These are phyloP conservation scores for Heliconius charithonia DNA, from an alignment of 2,888 invertebrate species.

Conservation along the genomic window DNA sequence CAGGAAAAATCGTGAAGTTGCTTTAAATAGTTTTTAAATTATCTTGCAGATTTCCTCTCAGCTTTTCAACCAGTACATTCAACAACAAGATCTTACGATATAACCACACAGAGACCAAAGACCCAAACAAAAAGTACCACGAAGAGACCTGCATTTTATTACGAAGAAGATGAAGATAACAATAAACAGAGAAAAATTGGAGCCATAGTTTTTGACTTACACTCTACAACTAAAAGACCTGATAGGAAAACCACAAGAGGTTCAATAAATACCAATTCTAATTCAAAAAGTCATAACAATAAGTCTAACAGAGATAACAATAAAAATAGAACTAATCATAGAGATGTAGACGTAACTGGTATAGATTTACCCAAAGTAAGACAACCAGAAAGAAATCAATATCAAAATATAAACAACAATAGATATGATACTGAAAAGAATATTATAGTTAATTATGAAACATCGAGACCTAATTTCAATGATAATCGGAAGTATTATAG, in stretches of 20 bases:
- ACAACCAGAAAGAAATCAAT: neutral
- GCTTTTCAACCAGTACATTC: constrained; percentile 61
- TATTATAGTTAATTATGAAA: constrained; percentile 41
- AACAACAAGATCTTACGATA: constrained; percentile 43
- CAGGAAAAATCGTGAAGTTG: neutral
- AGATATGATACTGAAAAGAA: constrained; percentile 39
- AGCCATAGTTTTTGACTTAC: constrained; percentile 9
- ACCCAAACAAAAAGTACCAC: constrained; percentile 39
- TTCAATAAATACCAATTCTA: constrained; percentile 41
- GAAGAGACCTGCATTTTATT: neutral
- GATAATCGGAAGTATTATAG: constrained; percentile 47
- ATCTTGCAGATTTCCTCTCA: constrained; percentile 65
- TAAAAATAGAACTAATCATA: constrained; percentile 26
- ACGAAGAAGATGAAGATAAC: neutral
- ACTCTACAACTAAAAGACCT: constrained; percentile 52
- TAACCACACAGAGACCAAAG: constrained; percentile 46
- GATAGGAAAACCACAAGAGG: constrained; percentile 49
- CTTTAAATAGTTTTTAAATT: neutral
- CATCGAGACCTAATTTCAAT: constrained; percentile 29
- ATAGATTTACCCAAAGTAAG: neutral
- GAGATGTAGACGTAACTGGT: constrained; percentile 17
- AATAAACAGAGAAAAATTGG: constrained; percentile 31
- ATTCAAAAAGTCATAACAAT: constrained; percentile 21
- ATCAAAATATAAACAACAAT: constrained; percentile 13
- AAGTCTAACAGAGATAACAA: constrained; percentile 26